These are phyloP conservation scores for Phrynocephalus guinanensis DNA, from an alignment of 2,797 vertebrate species.

Conservation along the genomic window DNA sequence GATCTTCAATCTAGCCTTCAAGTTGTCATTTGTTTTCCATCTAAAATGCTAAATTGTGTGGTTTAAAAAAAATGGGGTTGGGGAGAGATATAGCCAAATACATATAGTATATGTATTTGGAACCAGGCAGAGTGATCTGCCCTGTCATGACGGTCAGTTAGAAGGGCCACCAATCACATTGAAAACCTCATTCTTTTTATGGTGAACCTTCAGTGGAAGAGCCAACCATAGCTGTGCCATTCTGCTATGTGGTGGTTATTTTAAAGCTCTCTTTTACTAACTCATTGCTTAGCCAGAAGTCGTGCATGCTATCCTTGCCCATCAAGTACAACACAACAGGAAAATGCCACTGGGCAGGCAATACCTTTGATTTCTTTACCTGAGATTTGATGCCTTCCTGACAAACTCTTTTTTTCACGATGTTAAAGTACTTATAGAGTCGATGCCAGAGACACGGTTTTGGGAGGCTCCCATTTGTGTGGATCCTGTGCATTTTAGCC, in stretches of 20 bases:
- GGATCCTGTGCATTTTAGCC: slow-evolving; percentile 94
- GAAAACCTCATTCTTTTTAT: background rate
- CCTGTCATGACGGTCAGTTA: background rate
- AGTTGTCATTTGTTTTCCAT: background rate
- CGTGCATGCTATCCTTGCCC: background rate
- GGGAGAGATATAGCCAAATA: background rate
- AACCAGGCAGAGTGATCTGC: background rate
- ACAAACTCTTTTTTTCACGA: slow-evolving; percentile 92
- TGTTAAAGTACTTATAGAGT: slow-evolving; percentile 89
- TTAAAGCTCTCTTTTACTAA: background rate
- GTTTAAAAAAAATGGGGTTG: background rate
- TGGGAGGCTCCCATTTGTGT: slow-evolving; percentile 92
- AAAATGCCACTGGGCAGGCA: slow-evolving; percentile 36
- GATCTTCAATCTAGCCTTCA: background rate
- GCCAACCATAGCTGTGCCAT: slow-evolving; percentile 29
- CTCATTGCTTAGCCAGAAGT: background rate
- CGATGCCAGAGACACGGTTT: slow-evolving; percentile 94
- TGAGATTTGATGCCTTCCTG: slow-evolving; percentile 85
- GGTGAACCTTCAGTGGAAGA: background rate
- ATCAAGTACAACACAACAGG: background rate
- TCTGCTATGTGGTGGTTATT: background rate
- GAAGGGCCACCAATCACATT: too few relatives aligned
- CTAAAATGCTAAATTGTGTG: background rate
- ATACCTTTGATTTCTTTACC: slow-evolving; percentile 78
- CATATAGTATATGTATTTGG: background rate